Evolutionary conservation across 2,888 invertebrate species (phyloP).

Genomic region (Polymixis lichenea): DNA sequence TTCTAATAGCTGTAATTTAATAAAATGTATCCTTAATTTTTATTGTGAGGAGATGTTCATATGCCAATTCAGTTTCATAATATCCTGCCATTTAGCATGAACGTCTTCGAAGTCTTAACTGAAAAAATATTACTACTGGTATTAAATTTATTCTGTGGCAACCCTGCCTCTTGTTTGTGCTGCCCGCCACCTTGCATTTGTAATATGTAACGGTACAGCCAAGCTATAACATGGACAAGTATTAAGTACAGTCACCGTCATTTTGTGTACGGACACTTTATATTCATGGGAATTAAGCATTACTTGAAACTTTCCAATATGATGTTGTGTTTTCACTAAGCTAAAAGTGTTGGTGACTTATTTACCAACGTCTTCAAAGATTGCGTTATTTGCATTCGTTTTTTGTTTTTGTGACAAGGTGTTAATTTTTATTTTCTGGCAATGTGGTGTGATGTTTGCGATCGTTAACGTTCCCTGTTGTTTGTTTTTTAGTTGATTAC

Average conservation of each 20-base stretch:
- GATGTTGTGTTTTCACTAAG: conserved; percentile 14
- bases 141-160: conserved; percentile 23
- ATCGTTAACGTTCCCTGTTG: neutral
- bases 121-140: neutral
- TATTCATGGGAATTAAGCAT: conserved; percentile 47
- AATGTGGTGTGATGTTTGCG: conserved; percentile 24
- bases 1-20: neutral
- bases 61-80: neutral
- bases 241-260: conserved; percentile 55
- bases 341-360: neutral
- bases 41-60: neutral
- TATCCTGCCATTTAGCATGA: neutral
- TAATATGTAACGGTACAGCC: conserved; percentile 63
- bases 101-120: neutral
- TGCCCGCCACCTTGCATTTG: conserved; percentile 58
- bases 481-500: neutral
- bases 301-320: conserved; percentile 56
- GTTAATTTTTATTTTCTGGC: conserved; percentile 2
- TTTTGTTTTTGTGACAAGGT: neutral
- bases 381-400: neutral
- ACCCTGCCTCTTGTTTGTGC: conserved; percentile 44
- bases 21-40: neutral
- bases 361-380: neutral
- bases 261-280: conserved; percentile 43
- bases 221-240: conserved; percentile 55